phyloP scores from a whole-genome alignment of 2,888 invertebrate genomes.

The Rhorus exstirpatorius region DNA sequence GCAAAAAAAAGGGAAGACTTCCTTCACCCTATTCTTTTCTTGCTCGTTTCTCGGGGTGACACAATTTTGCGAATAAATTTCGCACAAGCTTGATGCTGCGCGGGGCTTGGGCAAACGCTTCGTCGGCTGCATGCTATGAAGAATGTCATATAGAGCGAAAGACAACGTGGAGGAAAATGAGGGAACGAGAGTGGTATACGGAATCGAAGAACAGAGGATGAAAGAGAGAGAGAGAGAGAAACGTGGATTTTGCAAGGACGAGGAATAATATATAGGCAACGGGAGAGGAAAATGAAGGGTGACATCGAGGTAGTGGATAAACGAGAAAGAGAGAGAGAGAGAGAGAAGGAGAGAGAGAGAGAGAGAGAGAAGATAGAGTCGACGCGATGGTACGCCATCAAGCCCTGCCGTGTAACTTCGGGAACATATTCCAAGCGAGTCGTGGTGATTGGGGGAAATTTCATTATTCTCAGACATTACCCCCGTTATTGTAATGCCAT shows the following conservation, averaged over 20 bases:
- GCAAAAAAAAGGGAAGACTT: slow-evolving; percentile 1
- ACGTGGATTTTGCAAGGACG: slow-evolving; percentile 59
- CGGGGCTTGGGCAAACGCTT: slow-evolving; percentile 16
- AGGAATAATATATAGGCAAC: slow-evolving; percentile 47
- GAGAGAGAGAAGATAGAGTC: slow-evolving; percentile 40
- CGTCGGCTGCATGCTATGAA: not conserved
- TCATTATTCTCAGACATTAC: slow-evolving; percentile 85
- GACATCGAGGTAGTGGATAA: slow-evolving; percentile 63
- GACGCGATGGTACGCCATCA: slow-evolving; percentile 48
- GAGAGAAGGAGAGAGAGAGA: slow-evolving; percentile 42
- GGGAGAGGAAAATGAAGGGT: slow-evolving; percentile 53
- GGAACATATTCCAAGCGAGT: slow-evolving; percentile 82
- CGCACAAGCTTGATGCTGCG: slow-evolving; percentile 12
- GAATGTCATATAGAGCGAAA: slow-evolving; percentile 19
- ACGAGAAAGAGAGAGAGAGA: slow-evolving; percentile 47
- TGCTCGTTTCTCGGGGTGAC: slow-evolving; percentile 9
- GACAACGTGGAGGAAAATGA: slow-evolving; percentile 38
- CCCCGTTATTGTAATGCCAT: slow-evolving; percentile 85
- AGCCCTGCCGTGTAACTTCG: slow-evolving; percentile 45
- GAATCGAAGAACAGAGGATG: slow-evolving; percentile 41
- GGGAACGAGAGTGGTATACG: slow-evolving; percentile 54
- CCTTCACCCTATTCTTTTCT: slow-evolving; percentile 1
- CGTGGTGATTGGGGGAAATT: slow-evolving; percentile 85
- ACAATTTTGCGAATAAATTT: slow-evolving; percentile 57
- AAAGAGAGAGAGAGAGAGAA: slow-evolving; percentile 52